Percentiles rank a stretch among this genome's conserved stretches.
phyloP scores from a whole-genome alignment of 2,113 vertebrate species.

The Lycaon pictus region DNA sequence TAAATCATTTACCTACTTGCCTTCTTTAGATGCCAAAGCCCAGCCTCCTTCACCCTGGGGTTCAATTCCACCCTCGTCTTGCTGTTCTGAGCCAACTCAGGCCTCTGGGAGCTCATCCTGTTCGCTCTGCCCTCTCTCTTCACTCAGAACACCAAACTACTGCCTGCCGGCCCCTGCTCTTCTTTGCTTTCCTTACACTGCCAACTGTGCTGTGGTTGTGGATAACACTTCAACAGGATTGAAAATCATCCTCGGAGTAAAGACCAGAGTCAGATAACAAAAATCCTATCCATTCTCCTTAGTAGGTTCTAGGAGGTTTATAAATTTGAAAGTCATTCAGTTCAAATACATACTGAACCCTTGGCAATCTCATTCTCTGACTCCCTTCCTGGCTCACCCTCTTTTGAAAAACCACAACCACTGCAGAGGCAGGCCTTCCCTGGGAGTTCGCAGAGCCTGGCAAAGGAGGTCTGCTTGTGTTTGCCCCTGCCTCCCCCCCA shows the following conservation, averaged over 20 bases:
- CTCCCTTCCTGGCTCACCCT: not conserved
- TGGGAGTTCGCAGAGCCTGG: too few species aligned
- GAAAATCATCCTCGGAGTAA: slow-evolving; percentile 16
- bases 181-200: not conserved
- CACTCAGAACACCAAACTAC: not conserved
- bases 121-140: not conserved
- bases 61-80: not conserved
- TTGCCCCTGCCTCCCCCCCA: not conserved
- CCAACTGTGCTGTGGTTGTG: not conserved
- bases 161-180: not conserved
- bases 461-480: not conserved
- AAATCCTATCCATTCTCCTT: not conserved
- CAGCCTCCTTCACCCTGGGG: not conserved
- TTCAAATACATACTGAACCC: not conserved
- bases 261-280: slow-evolving; percentile 5
- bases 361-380: too few species aligned
- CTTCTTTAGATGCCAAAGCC: not conserved
- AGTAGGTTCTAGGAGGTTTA: not conserved
- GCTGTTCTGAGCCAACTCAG: rapidly evolving
- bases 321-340: slow-evolving; percentile 44
- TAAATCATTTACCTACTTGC: not conserved
- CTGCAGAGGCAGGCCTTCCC: not conserved
- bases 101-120: rapidly evolving
- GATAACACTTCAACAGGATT: slow-evolving; percentile 16
- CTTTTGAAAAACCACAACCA: not conserved